These are phyloP conservation scores for Mastomys natalensis DNA, from an alignment of 2,113 vertebrate genomes.

Conservation along the genomic window DNA sequence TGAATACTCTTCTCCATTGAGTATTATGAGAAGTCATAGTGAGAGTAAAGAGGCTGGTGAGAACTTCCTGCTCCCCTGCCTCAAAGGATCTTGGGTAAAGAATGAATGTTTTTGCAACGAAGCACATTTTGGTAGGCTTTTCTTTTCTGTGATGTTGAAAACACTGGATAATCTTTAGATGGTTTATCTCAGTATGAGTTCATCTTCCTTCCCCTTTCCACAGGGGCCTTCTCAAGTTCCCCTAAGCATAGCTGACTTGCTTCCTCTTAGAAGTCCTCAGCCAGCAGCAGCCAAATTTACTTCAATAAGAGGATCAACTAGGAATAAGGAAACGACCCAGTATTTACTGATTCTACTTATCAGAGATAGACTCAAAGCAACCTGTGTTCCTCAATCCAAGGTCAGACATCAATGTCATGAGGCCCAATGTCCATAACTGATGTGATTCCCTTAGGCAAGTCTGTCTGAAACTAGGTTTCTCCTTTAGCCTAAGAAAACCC, in stretches of 20 bases:
- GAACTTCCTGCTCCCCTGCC: not conserved
- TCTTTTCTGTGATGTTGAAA: conserved; percentile 35
- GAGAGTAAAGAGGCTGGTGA: not conserved
- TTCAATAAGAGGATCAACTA: conserved; percentile 16
- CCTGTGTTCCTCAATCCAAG: not conserved
- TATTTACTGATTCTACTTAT: not conserved
- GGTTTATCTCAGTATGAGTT: conserved; percentile 62
- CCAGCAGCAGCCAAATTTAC: not conserved
- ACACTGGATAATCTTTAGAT: not conserved
- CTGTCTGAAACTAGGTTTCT: conserved; percentile 32
- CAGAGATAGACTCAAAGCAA: not conserved
- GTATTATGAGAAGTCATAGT: not conserved
- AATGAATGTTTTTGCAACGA: conserved; percentile 16
- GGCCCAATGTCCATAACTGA: not conserved
- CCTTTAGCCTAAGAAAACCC: conserved; percentile 8
- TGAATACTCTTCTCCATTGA: not conserved
- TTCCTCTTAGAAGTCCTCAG: conserved; percentile 60
- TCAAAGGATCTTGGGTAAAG: not conserved
- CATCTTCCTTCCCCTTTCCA: conserved; percentile 78
- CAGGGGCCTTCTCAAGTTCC: conserved; percentile 22
- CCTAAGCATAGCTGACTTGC: conserved; percentile 19
- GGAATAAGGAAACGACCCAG: not conserved
- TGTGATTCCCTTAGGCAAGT: not conserved
- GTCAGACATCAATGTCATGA: not conserved
- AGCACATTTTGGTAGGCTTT: not conserved